Percentiles rank a stretch among this genome's conserved stretches.
Evolutionary conservation across 2,888 invertebrate genomes (phyloP).

Genomic region (Oxystoma pomonae): DNA sequence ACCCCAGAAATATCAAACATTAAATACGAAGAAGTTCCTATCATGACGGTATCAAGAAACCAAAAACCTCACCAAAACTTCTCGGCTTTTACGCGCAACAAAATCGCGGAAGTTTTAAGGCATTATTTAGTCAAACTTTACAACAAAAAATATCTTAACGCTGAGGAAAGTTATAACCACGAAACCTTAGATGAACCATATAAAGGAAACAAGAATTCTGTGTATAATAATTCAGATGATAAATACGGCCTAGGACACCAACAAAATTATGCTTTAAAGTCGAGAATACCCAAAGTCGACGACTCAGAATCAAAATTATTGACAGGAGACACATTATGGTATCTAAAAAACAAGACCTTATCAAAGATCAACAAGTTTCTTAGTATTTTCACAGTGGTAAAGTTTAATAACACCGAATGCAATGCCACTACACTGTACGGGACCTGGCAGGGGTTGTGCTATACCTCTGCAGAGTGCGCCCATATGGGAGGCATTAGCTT

Average conservation of each 20-base stretch:
- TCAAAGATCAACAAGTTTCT: conserved; percentile 51
- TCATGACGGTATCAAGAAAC: conserved; percentile 7
- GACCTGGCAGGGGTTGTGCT: conserved; percentile 66
- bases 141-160: conserved; percentile 12
- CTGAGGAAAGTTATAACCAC: not conserved
- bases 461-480: conserved; percentile 63
- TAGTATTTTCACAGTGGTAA: conserved; percentile 66
- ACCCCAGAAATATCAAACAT: conserved; percentile 12
- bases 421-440: conserved; percentile 50
- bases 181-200: not conserved
- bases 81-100: conserved; percentile 31
- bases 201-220: conserved; percentile 9
- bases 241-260: conserved; percentile 8
- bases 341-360: conserved; percentile 40
- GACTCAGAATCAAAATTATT: conserved; percentile 29
- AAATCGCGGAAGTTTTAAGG: conserved; percentile 9
- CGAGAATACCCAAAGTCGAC: conserved; percentile 10
- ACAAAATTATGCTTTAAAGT: not conserved
- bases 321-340: conserved; percentile 21
- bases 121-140: not conserved
- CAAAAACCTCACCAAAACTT: not conserved
- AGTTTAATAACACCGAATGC: conserved; percentile 65
- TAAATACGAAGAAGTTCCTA: conserved; percentile 22
- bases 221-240: not conserved
- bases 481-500: conserved; percentile 58